Percentiles rank a stretch among this genome's conserved stretches.
Evolutionary conservation across 2,888 invertebrate genomes (phyloP).

Genomic region (Latrodectus elegans): DNA sequence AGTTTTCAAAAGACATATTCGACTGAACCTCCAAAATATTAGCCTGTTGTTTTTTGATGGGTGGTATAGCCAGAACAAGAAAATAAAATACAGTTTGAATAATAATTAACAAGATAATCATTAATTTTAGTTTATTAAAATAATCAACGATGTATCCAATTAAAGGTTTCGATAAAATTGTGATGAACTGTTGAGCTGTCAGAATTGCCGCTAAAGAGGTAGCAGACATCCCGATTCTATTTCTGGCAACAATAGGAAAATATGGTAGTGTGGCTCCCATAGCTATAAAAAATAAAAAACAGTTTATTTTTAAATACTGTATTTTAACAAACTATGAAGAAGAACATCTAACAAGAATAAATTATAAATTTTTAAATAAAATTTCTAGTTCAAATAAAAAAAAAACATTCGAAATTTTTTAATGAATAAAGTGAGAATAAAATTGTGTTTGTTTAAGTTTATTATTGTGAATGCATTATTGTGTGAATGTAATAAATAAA

Average conservation of each 20-base stretch:
- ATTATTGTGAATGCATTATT: too few relatives aligned
- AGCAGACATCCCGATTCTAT: neutral
- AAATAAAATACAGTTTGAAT: constrained; percentile 3
- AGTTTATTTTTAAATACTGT: too few relatives aligned
- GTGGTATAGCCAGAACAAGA: constrained; percentile 10
- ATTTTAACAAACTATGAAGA: too few relatives aligned
- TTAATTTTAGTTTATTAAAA: constrained; percentile 21
- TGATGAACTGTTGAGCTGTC: neutral
- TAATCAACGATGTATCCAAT: constrained; percentile 15
- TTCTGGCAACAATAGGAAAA: neutral
- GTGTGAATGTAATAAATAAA: too few relatives aligned
- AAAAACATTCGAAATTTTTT: too few relatives aligned
- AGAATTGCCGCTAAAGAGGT: neutral
- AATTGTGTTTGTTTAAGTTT: too few relatives aligned
- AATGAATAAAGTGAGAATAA: too few relatives aligned
- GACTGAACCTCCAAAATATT: too few relatives aligned
- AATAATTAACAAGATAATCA: constrained; percentile 5
- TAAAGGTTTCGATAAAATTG: constrained; percentile 13
- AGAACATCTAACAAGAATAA: too few relatives aligned
- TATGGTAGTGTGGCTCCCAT: neutral
- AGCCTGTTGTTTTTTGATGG: neutral
- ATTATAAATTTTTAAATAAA: too few relatives aligned
- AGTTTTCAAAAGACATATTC: neutral
- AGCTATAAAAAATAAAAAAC: neutral
- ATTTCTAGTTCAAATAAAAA: too few relatives aligned